These are phyloP conservation scores for Brachypterus glaber DNA, from an alignment of 2,888 invertebrate genomes.

Conservation along the genomic window DNA sequence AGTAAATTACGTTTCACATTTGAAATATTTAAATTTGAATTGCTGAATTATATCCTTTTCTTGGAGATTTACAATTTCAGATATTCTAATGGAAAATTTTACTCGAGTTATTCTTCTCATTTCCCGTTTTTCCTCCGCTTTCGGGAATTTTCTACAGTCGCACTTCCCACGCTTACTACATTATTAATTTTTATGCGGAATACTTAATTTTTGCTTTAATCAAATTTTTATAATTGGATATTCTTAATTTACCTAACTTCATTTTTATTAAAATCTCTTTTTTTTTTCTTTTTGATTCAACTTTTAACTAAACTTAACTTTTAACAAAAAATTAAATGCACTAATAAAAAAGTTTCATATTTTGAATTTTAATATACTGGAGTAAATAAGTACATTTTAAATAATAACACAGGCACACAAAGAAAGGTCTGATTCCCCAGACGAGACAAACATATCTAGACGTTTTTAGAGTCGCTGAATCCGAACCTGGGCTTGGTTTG, in stretches of 20 bases:
- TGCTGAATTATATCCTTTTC: conserved; percentile 31
- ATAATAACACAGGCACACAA: too few species aligned
- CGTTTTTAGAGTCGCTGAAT: too few species aligned
- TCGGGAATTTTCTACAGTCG: neutral
- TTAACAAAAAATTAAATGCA: too few species aligned
- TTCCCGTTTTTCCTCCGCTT: conserved; percentile 1
- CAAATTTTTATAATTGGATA: neutral
- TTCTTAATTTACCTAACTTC: neutral
- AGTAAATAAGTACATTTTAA: too few species aligned
- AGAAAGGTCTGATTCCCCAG: too few species aligned
- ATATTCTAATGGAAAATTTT: conserved; percentile 22
- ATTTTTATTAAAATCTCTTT: too few species aligned
- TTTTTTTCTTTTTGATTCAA: too few species aligned
- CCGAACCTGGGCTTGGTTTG: too few species aligned
- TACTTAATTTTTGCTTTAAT: neutral
- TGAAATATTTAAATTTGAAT: conserved; percentile 37
- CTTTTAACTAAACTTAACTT: too few species aligned
- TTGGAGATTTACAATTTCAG: conserved; percentile 26
- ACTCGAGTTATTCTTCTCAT: conserved; percentile 4
- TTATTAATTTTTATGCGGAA: neutral
- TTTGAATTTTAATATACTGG: too few species aligned
- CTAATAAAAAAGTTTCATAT: too few species aligned
- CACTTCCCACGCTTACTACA: neutral
- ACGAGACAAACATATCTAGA: too few species aligned
- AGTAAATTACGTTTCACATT: conserved; percentile 35